phyloP scores from a whole-genome alignment of 2,797 vertebrate species.

The Orestias chungarensis region DNA sequence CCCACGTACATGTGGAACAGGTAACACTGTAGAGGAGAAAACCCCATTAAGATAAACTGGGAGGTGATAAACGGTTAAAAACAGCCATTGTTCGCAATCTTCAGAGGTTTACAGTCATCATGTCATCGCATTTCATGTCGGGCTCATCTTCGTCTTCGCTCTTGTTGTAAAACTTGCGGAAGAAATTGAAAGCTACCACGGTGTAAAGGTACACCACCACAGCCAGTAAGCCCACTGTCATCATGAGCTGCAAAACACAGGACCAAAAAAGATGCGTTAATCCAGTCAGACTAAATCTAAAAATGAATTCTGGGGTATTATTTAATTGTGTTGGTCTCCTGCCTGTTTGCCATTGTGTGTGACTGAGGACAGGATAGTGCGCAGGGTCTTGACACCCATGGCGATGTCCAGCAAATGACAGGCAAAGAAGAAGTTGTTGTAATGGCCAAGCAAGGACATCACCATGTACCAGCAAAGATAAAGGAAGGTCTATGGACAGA shows the following conservation, averaged over 20 bases:
- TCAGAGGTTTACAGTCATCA: conserved; percentile 89
- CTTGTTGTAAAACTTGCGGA: conserved; percentile 98
- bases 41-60: background rate
- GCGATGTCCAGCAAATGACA: conserved; percentile 95
- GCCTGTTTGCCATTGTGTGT: conserved; percentile 98
- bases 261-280: conserved; percentile 10
- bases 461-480: conserved; percentile 93
- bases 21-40: conserved; percentile 82
- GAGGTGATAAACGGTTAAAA: too few species aligned
- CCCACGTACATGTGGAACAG: conserved; percentile 97
- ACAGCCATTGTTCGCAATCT: background rate
- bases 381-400: conserved; percentile 94
- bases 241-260: conserved; percentile 83
- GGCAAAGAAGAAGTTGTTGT: conserved; percentile 97
- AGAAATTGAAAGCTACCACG: conserved; percentile 95
- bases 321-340: conserved; percentile 6
- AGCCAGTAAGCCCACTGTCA: conserved; percentile 91
- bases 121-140: conserved; percentile 95
- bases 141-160: conserved; percentile 94
- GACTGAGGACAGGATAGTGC: conserved; percentile 94
- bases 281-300: background rate
- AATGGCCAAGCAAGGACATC: conserved; percentile 94
- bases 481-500: conserved; percentile 86
- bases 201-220: conserved; percentile 95
- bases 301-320: background rate